Evolutionary conservation across 2,888 invertebrate species (phyloP), one percentile per base, ranked within the genome.

Genomic region (Arge pagana): DNA sequence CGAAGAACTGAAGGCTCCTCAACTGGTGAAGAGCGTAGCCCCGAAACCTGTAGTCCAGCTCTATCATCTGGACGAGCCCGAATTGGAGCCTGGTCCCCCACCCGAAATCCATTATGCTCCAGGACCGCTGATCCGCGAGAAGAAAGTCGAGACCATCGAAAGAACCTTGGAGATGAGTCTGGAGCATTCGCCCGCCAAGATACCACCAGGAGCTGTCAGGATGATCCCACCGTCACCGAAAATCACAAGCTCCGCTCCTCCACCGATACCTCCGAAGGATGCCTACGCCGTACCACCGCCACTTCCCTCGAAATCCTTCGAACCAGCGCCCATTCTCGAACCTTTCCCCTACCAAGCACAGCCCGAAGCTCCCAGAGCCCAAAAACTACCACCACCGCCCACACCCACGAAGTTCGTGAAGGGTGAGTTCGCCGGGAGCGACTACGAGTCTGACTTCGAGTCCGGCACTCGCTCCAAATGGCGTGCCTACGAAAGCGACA

Each of bases 371-470:
- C 76, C 67, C 3, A 76, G 54, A 60, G 66, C 68, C 7, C 59
- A 67, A 1, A 78, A 62, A 59, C 61, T 66, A 13, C 81, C 82
- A 4, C 81, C 83, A 18, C 82, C 83, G 3, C 80, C 83, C 1
- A 78, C 82, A 18, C 85, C 85, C 1, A 78, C 79, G 0, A 85
- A 83, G 60, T 81, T 85, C 59, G 70, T 80, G 2, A 83, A 81
- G 64, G 80, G 80, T 7, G 80, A 78, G 57, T 79, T 83, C 58
- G 78, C 80, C 24, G 86, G 85, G 63, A 86, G 85, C 57, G 86
- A 87, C 62, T 86, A 87, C 62, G 87, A 87, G 68, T 86, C 85
- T 53, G 87, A 87, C 70, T 77, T 83, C 53, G 83, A 83, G 60
- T 71, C 78, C 10, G 70, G 78, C 0, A 60, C 68, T 26, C 69